These are phyloP conservation scores for Notechis scutatus DNA, from an alignment of 2,113 vertebrate genomes.

Conservation along the genomic window DNA sequence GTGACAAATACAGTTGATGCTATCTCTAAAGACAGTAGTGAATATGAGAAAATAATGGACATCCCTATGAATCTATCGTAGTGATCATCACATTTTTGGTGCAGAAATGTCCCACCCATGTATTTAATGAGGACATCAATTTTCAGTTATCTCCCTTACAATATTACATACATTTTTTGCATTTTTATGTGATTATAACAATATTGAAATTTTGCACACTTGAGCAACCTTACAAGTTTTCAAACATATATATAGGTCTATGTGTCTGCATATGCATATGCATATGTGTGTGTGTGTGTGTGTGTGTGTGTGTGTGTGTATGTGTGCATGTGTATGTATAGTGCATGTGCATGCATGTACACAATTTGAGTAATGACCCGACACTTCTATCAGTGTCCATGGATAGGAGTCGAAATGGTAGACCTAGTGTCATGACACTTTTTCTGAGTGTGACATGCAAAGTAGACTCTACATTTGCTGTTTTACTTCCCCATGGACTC, in stretches of 20 bases:
- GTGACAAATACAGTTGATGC: neutral
- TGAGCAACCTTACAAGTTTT: neutral
- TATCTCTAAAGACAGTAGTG: neutral
- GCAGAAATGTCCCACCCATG: neutral
- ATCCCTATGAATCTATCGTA: neutral
- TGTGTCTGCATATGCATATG: neutral
- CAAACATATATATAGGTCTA: neutral
- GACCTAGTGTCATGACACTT: neutral
- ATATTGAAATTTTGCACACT: neutral
- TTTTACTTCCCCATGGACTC: neutral
- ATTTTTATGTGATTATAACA: neutral
- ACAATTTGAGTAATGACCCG: neutral
- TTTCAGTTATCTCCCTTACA: neutral
- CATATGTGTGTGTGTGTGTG: no score
- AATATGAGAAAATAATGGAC: neutral
- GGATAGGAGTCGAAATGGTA: neutral
- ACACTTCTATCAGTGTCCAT: neutral
- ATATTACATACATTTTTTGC: neutral
- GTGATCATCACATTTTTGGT: neutral
- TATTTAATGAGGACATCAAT: neutral
- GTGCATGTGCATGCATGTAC: neutral
- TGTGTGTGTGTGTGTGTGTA: no score
- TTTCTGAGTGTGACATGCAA: neutral
- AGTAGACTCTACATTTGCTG: neutral
- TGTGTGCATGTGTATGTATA: neutral